Percentiles rank a stretch among this genome's conserved stretches.
These are phyloP conservation scores for Pogonus chalceus DNA, from an alignment of 1,140 invertebrate genomes.

Conservation along the genomic window DNA sequence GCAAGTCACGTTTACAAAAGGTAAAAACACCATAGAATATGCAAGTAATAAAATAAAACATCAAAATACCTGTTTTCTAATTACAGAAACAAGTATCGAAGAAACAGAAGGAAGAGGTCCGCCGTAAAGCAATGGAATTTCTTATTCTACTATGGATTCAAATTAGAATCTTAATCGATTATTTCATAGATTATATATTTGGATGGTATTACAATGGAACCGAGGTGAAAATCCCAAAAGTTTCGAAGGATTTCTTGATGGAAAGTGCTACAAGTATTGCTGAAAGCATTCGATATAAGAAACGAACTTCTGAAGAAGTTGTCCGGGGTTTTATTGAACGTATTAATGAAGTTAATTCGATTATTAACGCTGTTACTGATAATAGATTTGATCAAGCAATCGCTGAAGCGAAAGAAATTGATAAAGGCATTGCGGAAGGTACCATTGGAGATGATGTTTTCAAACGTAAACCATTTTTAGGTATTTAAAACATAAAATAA, in stretches of 20 bases:
- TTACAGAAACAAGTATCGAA: neutral
- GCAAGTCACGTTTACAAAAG: neutral
- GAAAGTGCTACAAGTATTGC: conserved; percentile 56
- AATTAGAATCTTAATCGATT: conserved; percentile 28
- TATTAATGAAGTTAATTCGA: conserved; percentile 66
- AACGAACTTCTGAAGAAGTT: conserved; percentile 57
- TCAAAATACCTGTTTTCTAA: neutral
- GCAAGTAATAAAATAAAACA: neutral
- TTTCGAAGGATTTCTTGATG: conserved; percentile 46
- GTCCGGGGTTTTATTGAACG: conserved; percentile 65
- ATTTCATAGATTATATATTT: conserved; percentile 38
- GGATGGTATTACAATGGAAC: conserved; percentile 45
- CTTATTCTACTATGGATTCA: neutral
- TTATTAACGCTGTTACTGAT: conserved; percentile 75
- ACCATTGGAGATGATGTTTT: conserved; percentile 44
- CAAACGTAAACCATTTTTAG: conserved; percentile 57
- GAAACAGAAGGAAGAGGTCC: neutral
- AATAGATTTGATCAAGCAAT: conserved; percentile 65
- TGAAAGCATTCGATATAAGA: conserved; percentile 49
- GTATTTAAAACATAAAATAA: conserved; percentile 34
- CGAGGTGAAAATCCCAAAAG: conserved; percentile 42
- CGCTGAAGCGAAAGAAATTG: conserved; percentile 60
- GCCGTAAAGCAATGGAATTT: neutral
- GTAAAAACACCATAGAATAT: too few species aligned
- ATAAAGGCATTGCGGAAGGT: conserved; percentile 50